Percentiles rank a stretch among this genome's conserved stretches.
These are phyloP conservation scores for Promerops cafer DNA, from an alignment of 2,113 vertebrate species.

Conservation along the genomic window DNA sequence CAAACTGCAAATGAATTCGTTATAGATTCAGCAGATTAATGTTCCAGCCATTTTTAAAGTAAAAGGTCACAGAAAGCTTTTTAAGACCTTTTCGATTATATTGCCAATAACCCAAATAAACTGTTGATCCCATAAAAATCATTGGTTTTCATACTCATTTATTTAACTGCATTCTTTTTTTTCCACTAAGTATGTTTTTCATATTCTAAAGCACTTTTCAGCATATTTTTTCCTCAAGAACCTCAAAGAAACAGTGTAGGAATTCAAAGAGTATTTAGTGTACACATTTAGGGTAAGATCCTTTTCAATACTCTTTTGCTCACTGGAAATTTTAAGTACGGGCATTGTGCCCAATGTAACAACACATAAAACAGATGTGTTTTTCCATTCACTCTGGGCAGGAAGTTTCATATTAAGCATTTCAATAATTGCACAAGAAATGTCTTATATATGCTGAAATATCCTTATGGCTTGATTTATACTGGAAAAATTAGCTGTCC, in stretches of 20 bases:
- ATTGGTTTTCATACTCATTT: background rate
- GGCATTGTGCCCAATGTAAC: constrained; percentile 70
- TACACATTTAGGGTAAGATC: constrained; percentile 41
- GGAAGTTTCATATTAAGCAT: constrained; percentile 73
- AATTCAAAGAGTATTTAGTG: constrained; percentile 47
- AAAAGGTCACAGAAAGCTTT: constrained; percentile 10
- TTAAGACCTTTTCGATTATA: constrained; percentile 28
- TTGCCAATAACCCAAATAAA: constrained; percentile 39
- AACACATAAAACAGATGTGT: constrained; percentile 74
- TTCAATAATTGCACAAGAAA: constrained; percentile 66
- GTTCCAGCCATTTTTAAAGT: background rate
- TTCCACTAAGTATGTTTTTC: constrained; percentile 21
- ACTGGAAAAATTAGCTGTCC: constrained; percentile 51
- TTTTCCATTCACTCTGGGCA: constrained; percentile 69
- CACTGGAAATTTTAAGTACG: constrained; percentile 66
- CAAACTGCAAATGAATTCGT: background rate
- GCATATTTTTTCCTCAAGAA: constrained; percentile 23
- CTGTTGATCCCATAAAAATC: constrained; percentile 35
- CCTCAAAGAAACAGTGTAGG: constrained; percentile 24
- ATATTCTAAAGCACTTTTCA: constrained; percentile 19
- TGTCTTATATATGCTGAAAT: constrained; percentile 60
- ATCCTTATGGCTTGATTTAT: constrained; percentile 55
- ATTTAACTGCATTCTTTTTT: constrained; percentile 23
- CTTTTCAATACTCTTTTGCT: constrained; percentile 43
- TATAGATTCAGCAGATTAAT: constrained; percentile 17